phyloP scores from a whole-genome alignment of 2,113 vertebrate genomes.

The Platysternon megacephalum region DNA sequence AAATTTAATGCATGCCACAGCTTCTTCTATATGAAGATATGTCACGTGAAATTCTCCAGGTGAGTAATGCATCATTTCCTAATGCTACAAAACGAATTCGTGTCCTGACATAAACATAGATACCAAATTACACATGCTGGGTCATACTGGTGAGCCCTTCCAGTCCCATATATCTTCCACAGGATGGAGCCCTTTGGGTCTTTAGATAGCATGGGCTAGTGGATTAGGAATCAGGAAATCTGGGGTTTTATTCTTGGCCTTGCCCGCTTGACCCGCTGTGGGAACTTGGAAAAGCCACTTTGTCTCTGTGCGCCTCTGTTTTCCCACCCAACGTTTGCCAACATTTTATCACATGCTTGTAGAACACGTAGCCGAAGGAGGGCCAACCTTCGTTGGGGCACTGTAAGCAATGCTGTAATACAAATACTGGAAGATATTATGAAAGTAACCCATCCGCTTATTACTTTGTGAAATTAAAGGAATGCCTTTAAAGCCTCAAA shows the following conservation, averaged over 20 bases:
- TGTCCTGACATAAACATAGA: conserved; percentile 24
- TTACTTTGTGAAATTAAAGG: neutral
- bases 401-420: neutral
- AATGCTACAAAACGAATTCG: conserved; percentile 15
- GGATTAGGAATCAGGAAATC: neutral
- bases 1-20: conserved; percentile 69
- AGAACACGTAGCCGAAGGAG: neutral
- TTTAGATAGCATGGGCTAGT: fast-evolving
- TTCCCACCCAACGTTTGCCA: neutral
- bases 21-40: conserved; percentile 69
- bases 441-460: neutral
- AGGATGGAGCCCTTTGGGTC: neutral
- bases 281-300: neutral
- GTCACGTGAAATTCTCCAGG: conserved; percentile 49
- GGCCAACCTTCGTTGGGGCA: neutral
- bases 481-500: neutral
- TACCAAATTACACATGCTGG: neutral
- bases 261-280: neutral
- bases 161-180: neutral
- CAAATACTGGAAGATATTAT: neutral
- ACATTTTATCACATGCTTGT: neutral
- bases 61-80: fast-evolving
- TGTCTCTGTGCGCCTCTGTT: neutral
- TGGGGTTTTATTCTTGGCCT: neutral
- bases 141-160: neutral